Base-by-base conservation (phyloP, 2,888 invertebrate species). In the Drosophila cracens region DNA sequence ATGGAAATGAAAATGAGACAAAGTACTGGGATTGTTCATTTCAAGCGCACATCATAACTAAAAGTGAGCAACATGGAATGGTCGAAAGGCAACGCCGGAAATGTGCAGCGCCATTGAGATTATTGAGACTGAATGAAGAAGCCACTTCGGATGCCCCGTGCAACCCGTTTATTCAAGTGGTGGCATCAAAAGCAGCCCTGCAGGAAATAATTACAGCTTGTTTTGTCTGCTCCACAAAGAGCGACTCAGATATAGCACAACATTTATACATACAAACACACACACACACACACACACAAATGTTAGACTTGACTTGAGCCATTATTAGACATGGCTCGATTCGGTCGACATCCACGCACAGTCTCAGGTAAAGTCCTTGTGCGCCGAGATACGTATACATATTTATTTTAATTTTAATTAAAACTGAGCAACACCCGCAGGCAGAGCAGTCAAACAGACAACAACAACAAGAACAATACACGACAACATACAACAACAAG, bases 81-180 rank as follows among this genome's bases (percentile, higher is more conserved):
- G 73, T 58, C 69, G 46, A 46, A 53, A 71, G 53, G 52, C 83
- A 75, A 82, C 87, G 82, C 68, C 74, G 89, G 84, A 89, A 83
- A 86, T 86, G 87, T 79, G 63, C 82, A 79, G 60, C 69, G 54
- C 68, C 29, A 70, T 60, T 54, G 54, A 67, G 63, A 52, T 13
- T 4, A 31, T 10, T 33, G 25, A 4, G 38, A 51, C 58, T 70
- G 63, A 79, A 67, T 78, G 64, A 79, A 64, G 79, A 64, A 64
- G 62, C 46, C 57, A 69, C 74, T 74, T 77, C 63, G 67, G 79
- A 69, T 81, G 64, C 52, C 58, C 33, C 27, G 46, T 46, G 46
- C 46, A 46, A 40, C 31, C 27, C 40, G 40, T 52, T 33, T 31
- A 21, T 29, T n/a, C 5, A 48, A 29, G 46, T 46, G 46, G 25